Evolutionary conservation across 2,888 invertebrate species (phyloP), one percentile per base, ranked within the genome.

Genomic region (Torymus auratus): DNA sequence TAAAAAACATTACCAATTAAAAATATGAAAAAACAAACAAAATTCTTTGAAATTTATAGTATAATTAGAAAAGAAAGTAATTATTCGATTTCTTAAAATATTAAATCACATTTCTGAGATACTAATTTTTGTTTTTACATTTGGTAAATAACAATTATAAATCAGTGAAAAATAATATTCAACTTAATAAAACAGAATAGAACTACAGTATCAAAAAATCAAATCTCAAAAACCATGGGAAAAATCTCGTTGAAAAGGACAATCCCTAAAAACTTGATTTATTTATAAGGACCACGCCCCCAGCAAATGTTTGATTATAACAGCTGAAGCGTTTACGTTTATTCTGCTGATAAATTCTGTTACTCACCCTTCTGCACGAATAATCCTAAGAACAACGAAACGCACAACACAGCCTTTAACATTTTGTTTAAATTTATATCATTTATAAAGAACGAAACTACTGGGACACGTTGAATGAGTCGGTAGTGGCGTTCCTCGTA

Each of bases 281-380:
- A 41, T 80, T 56, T 77, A 68, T n/a, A 13, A 56, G 77, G n/a
- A 53, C 81, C 82, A 82, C 82, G 76, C 82, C 82, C 79, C 76
- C 75, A 55, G 73, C 20, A 67, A 15, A 7, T 64, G 62, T 76
- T 75, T 72, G 82, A 78, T 82, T 82, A 82, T 68, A 69, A 13
- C n/a, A n/a, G 12, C 20, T 14, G 10, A 41, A 41, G 12, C n/a
- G 2, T 56, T 1, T 20, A 20, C 20, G 20, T 20, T 20, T 20
- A 15, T 7, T 17, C 1, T 15, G 52, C 12, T 56, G 62, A 53
- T 17, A 56, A 58, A 53, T n/a, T 28, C 17, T 11, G 1, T 17
- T 5, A 76, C 64, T 79, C 65, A 68, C 82, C 79, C 64, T 58
- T 71, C 50, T 72, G 69, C 15, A 65, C 60, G 1, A 76, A 61